phyloP scores from a whole-genome alignment of 2,797 vertebrate genomes.

The Pseudopleuronectes americanus region DNA sequence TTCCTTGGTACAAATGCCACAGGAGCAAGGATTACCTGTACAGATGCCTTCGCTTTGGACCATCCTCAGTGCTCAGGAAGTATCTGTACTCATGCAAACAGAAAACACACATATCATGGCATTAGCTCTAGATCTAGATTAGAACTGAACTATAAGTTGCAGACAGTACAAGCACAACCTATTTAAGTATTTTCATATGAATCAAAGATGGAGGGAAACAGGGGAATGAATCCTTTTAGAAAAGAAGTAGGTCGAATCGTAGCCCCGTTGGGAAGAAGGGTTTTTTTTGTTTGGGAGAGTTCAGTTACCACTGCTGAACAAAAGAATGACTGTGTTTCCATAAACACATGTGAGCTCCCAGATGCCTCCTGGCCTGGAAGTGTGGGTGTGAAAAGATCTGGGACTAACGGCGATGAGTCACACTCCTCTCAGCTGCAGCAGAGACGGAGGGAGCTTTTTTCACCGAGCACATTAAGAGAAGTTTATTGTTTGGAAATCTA shows the following conservation, averaged over 20 bases:
- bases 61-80: conserved; percentile 96
- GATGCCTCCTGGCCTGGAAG: not conserved
- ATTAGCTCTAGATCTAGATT: not conserved
- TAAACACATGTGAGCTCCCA: not conserved
- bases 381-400: conserved; percentile 37
- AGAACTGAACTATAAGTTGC: not conserved
- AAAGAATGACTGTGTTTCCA: conserved; percentile 6
- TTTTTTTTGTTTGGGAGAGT: conserved; percentile 8
- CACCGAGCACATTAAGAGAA: not conserved
- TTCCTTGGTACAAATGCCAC: rapidly evolving
- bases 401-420: conserved; percentile 40
- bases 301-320: not conserved
- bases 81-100: conserved; percentile 81
- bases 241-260: conserved; percentile 26
- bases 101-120: not conserved
- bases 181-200: conserved; percentile 16
- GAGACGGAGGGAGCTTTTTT: too few species aligned
- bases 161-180: too few species aligned
- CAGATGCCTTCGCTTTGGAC: conserved; percentile 89
- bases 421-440: conserved; percentile 5
- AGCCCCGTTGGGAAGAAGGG: not conserved
- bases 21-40: conserved; percentile 86
- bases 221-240: not conserved
- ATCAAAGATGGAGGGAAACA: conserved; percentile 33
- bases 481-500: conserved; percentile 1